Percentiles rank a stretch among this genome's conserved stretches.
Evolutionary conservation across 2,113 vertebrate species (phyloP).

Genomic region (Garra rufa): DNA sequence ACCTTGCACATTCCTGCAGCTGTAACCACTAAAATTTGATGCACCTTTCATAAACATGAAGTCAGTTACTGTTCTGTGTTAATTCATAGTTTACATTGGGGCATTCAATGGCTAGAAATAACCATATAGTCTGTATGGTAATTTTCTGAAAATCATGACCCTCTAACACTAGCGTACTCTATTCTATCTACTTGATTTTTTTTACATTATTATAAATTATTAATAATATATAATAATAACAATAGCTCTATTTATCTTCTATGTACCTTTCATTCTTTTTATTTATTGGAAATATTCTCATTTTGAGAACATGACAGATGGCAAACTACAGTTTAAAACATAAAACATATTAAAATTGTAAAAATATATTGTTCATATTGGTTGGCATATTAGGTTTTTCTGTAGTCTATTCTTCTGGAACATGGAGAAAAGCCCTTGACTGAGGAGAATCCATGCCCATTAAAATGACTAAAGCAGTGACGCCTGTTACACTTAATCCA

Average conservation of each 20-base stretch:
- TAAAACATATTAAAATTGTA: neutral
- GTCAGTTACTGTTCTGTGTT: neutral
- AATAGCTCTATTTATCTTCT: too few relatives aligned
- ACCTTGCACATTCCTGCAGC: constrained; percentile 2
- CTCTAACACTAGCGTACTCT: too few relatives aligned
- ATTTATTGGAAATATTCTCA: neutral
- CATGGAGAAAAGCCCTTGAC: neutral
- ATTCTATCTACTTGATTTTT: too few relatives aligned
- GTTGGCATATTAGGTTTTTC: neutral
- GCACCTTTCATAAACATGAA: neutral
- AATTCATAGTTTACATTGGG: neutral
- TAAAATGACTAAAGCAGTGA: constrained; percentile 25
- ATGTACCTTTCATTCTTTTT: too few relatives aligned
- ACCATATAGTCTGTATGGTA: neutral
- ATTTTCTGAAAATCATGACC: neutral
- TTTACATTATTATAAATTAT: too few relatives aligned
- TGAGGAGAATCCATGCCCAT: constrained; percentile 27
- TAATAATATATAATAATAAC: too few relatives aligned
- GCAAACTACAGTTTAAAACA: neutral
- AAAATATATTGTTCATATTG: neutral
- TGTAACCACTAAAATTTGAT: neutral
- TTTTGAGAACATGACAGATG: neutral
- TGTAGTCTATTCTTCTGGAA: neutral
- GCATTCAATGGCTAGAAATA: neutral
- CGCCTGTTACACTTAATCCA: constrained; percentile 25